These are phyloP conservation scores for Sebastes trivittatus DNA, from an alignment of 2,797 vertebrate species.

Conservation along the genomic window DNA sequence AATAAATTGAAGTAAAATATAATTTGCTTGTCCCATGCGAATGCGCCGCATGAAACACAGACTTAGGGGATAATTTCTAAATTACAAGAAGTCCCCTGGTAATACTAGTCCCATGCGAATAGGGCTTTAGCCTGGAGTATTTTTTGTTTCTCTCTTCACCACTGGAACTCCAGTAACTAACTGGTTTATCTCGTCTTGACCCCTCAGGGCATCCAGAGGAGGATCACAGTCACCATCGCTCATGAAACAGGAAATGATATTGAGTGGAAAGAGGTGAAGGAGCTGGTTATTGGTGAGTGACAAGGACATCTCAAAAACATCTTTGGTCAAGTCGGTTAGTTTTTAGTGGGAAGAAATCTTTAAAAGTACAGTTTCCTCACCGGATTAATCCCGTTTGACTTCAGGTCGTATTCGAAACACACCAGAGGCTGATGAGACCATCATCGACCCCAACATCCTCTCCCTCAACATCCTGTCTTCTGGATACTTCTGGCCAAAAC, in stretches of 20 bases:
- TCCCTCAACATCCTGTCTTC: constrained; percentile 97
- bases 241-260: constrained; percentile 94
- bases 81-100: no score
- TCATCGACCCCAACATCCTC: constrained; percentile 97
- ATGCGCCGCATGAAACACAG: no score
- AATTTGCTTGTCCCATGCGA: no score
- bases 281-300: constrained; percentile 95
- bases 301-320: neutral
- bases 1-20: no score
- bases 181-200: neutral
- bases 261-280: constrained; percentile 97
- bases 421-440: constrained; percentile 95
- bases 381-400: neutral
- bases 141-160: neutral
- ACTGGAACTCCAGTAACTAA: neutral
- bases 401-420: constrained; percentile 96
- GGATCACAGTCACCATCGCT: constrained; percentile 94
- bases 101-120: no score
- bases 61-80: no score
- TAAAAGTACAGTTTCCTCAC: neutral
- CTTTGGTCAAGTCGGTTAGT: neutral
- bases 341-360: neutral
- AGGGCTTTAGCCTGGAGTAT: neutral
- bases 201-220: constrained; percentile 94
- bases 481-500: constrained; percentile 90